Base-by-base conservation (phyloP, 2,113 vertebrate species). In the Danio rerio region DNA sequence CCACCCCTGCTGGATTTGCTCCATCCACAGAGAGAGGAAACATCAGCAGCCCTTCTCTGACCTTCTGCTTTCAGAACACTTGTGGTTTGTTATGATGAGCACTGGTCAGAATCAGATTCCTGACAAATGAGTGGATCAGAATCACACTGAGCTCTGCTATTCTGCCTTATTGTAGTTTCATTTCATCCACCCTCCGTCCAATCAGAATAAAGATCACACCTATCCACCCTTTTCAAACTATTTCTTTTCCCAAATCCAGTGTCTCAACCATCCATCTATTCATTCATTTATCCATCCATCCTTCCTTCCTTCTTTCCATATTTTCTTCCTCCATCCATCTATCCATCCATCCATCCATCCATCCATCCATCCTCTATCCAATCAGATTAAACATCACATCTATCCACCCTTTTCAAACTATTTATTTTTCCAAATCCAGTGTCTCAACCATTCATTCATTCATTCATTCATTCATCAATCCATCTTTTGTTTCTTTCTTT, bases 1-100 rank as follows among this genome's bases (percentile, higher is more conserved):
- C 62, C 18, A 10, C 47, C 65, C 42, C 31, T 53, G 49, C 49
- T 45, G 49, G 42, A 20, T 80, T 69, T 40, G 20, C 18, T 43
- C 78, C 18, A 11, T 58, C 42, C 18, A 58, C 56, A 59, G 10
- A 58, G 52, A 70, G 12, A 12, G 47, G 20, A 56, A 70, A 58
- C 52, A 45, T 56, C 71, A 56, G 15, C 5, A n/a, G 13, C 52
- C 15, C 31, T 74, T 58, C 31, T 74, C 15, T 74, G 71, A 40
- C 50, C 71, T 71, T 71, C 12, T 52, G 69, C 49, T 52, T 20
- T 52, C 45, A 52, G 47, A 70, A 21, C 0, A 6, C 20, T 52
- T 52, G n/a, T 69, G 66, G n/a, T 69, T 69, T 69, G 9, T 45
- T 69, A 69, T 45, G 8, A 43, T 42, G 69, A 71, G 2, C 7